Evolutionary conservation across 2,797 vertebrate species (phyloP), one percentile per base, ranked within the genome.

Genomic region (Emydoidea blandingii): DNA sequence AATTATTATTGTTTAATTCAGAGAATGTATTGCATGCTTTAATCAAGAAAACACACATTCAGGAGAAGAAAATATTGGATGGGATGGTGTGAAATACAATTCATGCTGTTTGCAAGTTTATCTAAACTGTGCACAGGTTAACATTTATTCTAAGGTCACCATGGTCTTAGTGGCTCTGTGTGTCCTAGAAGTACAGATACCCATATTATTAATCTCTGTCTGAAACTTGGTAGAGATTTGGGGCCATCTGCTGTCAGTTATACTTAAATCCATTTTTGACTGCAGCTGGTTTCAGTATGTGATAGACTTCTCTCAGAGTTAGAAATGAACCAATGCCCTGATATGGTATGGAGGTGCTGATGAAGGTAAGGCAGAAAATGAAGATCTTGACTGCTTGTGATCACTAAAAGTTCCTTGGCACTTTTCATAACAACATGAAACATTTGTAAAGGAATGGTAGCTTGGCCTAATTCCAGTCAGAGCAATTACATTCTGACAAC

Each of bases 191-290:
- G 14, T 78, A 78, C 44, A 78, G 15, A 31, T 31, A 49, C 15
- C 74, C 44, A 94, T 96, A 93, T 97, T 95, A 97, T 96, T 95
- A 96, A 96, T 92, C 95, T 96, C 89, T 92, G 91, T 96, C 90
- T 91, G 82, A 93, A 96, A 91, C 92, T 92, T 86, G 94, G 94
- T 94, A 95, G 92, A 96, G 95, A 96, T 94, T 93, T 80, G 93
- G 90, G 94, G 96, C 95, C 91, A 93, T 97, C 96, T 92, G 94
- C 83, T 97, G 89, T 94, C 96, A 92, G 57, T 97, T 97, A 93
- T 80, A 92, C 86, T 95, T 88, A 96, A 92, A 92, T 95, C 82
- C 87, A 88, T 84, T 97, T 97, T 88, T 34, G 93, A 88, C 54
- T 65, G 12, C 86, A 74, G 83, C 88, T 95, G 83, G 37, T 94